phyloP scores from a whole-genome alignment of 2,797 vertebrate species.

The Melanotaenia maccullochi region DNA sequence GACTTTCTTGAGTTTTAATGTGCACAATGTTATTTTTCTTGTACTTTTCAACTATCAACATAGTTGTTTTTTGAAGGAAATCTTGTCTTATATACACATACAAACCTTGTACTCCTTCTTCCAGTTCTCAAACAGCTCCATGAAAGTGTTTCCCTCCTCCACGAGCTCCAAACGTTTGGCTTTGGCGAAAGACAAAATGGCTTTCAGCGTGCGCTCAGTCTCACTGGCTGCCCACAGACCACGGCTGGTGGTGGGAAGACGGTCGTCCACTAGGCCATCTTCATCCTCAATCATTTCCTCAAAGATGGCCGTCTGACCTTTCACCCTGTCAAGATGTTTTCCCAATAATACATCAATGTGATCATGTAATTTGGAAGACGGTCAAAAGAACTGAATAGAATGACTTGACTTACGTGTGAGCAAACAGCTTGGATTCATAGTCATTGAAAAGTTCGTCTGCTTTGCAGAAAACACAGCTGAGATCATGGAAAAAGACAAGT shows the following conservation, averaged over 20 bases:
- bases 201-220: constrained; percentile 93
- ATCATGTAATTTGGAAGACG: neutral
- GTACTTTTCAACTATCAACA: neutral
- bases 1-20: neutral
- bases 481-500: constrained; percentile 31
- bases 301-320: constrained; percentile 96
- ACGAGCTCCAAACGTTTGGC: constrained; percentile 88
- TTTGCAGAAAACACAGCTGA: constrained; percentile 97
- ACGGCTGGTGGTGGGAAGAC: constrained; percentile 93
- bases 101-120: constrained; percentile 98
- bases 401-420: constrained; percentile 93
- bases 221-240: constrained; percentile 96
- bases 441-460: constrained; percentile 97
- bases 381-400: neutral
- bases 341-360: neutral
- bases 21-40: neutral
- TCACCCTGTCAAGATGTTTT: constrained; percentile 84
- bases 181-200: constrained; percentile 92
- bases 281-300: constrained; percentile 99
- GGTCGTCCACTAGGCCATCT: constrained; percentile 94
- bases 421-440: constrained; percentile 98
- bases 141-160: constrained; percentile 92
- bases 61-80: neutral
- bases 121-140: constrained; percentile 97
- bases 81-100: neutral